Percentiles rank a stretch among this genome's conserved stretches.
phyloP scores from a whole-genome alignment of 2,113 vertebrate species.

The Indri indri region DNA sequence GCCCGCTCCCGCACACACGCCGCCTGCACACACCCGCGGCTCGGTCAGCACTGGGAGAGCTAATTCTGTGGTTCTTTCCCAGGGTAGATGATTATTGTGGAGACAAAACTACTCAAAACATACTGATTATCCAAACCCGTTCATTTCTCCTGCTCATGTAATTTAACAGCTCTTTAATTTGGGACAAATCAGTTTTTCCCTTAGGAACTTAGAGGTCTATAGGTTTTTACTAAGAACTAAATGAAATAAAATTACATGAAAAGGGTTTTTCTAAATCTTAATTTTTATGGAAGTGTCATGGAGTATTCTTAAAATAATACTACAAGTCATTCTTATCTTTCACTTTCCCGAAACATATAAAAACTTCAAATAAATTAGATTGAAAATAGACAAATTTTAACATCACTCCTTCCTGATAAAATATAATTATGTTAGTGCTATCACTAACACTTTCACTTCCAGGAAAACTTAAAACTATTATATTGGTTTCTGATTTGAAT shows the following conservation, averaged over 20 bases:
- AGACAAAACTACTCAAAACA: not conserved
- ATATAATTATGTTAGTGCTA: not conserved
- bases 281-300: not conserved
- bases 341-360: constrained; percentile 7
- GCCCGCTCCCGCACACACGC: not conserved
- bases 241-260: not conserved
- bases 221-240: not conserved
- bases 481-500: not conserved
- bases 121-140: not conserved
- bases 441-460: not conserved
- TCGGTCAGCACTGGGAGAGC: not conserved
- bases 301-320: not conserved
- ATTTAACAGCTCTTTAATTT: not conserved
- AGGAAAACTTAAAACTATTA: not conserved
- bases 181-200: not conserved
- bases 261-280: not conserved
- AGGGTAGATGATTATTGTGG: not conserved
- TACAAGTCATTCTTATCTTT: not conserved
- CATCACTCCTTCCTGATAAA: constrained; percentile 5
- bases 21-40: not conserved
- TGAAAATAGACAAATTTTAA: not conserved
- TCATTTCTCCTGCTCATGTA: not conserved
- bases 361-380: constrained; percentile 9
- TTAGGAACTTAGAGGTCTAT: not conserved
- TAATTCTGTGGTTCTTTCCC: not conserved